phyloP scores from a whole-genome alignment of 2,113 vertebrate species.

The Mesembrinibis cayennensis region DNA sequence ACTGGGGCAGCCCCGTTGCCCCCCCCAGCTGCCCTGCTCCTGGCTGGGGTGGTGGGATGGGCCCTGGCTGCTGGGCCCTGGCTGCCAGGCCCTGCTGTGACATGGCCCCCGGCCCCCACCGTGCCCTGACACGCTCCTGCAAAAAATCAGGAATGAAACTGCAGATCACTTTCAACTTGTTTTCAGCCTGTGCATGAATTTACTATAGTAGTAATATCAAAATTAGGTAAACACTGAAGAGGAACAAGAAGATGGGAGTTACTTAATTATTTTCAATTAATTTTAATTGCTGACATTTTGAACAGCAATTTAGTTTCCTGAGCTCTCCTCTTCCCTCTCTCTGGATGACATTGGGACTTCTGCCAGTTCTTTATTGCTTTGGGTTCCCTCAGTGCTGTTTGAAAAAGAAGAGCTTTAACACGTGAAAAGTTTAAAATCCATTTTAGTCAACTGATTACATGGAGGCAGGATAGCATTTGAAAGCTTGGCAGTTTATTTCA shows the following conservation, averaged over 20 bases:
- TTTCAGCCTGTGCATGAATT: background rate
- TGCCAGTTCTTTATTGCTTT: slow-evolving; percentile 4
- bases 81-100: background rate
- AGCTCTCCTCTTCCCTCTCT: background rate
- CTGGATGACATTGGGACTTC: background rate
- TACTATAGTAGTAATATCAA: background rate
- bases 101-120: accelerated
- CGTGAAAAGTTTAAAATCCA: slow-evolving; percentile 7
- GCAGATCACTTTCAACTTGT: background rate
- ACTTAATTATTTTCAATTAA: slow-evolving; percentile 42
- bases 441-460: slow-evolving; percentile 28
- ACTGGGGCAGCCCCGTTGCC: background rate
- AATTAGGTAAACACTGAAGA: slow-evolving; percentile 21
- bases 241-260: background rate
- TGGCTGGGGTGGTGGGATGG: accelerated
- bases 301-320: background rate
- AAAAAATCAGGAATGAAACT: background rate
- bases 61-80: background rate
- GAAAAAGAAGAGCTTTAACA: slow-evolving; percentile 24
- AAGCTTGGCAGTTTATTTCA: slow-evolving; percentile 26
- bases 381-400: background rate
- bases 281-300: slow-evolving; percentile 55
- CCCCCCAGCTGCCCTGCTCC: background rate
- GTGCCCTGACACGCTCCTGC: accelerated
- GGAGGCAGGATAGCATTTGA: background rate